Percentiles rank a stretch among this genome's conserved stretches.
Conservation (phyloP, 2,113 vertebrate genomes). For the Colinus virginianus region DNA sequence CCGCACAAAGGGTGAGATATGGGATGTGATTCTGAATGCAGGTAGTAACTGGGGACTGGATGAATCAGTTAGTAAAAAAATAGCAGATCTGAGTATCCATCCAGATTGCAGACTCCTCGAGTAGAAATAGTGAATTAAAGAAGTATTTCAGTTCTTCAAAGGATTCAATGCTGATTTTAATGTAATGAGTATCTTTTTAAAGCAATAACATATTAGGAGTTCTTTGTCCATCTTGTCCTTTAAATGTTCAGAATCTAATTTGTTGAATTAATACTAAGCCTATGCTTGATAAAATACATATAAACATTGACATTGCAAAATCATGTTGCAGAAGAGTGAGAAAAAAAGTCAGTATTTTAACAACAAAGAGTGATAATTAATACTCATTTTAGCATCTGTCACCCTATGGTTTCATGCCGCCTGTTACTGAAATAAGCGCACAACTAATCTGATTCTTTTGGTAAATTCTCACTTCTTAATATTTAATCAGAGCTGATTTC, state of each 20-base stretch:
- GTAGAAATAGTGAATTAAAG: not conserved
- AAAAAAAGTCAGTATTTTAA: not conserved
- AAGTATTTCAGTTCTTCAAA: not conserved
- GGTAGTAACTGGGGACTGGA: not conserved
- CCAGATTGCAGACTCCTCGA: not conserved
- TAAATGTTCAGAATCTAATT: not conserved
- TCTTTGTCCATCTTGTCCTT: not conserved
- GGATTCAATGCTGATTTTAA: not conserved
- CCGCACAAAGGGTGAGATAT: not conserved
- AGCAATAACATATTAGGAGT: not conserved
- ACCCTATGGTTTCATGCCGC: not conserved
- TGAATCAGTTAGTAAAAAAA: not conserved
- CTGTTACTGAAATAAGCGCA: not conserved
- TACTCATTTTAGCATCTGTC: not conserved
- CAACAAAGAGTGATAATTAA: not conserved
- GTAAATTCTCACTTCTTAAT: not conserved
- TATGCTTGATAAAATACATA: not conserved
- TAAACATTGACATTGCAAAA: not conserved
- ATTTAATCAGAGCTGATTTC: not conserved
- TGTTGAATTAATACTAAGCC: not conserved
- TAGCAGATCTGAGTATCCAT: not conserved
- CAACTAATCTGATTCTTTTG: rapidly evolving
- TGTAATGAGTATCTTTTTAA: not conserved
- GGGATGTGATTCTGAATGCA: slow-evolving; percentile 9
- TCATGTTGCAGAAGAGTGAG: not conserved